These are phyloP conservation scores for Xenopus tropicalis DNA, from an alignment of 2,113 vertebrate genomes.

Conservation along the genomic window DNA sequence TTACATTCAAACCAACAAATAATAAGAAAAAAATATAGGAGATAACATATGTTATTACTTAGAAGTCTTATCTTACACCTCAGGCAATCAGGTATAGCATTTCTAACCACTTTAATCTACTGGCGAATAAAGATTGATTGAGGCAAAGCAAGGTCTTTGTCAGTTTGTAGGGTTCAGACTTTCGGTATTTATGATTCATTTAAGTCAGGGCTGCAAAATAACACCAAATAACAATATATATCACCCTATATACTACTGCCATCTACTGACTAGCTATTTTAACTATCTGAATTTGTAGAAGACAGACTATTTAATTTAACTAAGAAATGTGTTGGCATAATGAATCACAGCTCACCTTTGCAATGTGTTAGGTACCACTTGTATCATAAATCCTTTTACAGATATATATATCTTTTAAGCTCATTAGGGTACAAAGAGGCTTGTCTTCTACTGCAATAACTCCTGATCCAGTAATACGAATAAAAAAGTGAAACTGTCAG, in stretches of 20 bases:
- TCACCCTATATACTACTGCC: constrained; percentile 58
- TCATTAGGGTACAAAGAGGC: constrained; percentile 1
- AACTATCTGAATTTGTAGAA: constrained; percentile 13
- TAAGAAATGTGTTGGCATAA: constrained; percentile 20
- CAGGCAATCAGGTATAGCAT: constrained; percentile 57
- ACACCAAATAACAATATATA: neutral
- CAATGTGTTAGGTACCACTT: constrained; percentile 15
- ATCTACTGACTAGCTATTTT: constrained; percentile 54
- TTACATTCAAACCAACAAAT: constrained; percentile 18
- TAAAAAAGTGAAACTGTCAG: no score
- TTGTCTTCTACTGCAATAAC: neutral
- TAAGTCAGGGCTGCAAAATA: constrained; percentile 14
- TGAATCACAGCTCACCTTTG: constrained; percentile 28
- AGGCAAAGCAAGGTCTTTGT: constrained; percentile 64
- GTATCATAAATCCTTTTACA: constrained; percentile 25
- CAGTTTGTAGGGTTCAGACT: constrained; percentile 54
- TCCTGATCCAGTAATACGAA: no score
- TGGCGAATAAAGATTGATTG: constrained; percentile 66
- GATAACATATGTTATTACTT: constrained; percentile 51
- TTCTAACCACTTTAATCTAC: constrained; percentile 61
- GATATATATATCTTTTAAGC: neutral
- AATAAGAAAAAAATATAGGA: constrained; percentile 42
- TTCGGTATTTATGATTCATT: constrained; percentile 56
- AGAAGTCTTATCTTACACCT: constrained; percentile 53
- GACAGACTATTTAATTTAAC: constrained; percentile 33